phyloP scores from a whole-genome alignment of 2,888 invertebrate genomes.

The Ischnura elegans region DNA sequence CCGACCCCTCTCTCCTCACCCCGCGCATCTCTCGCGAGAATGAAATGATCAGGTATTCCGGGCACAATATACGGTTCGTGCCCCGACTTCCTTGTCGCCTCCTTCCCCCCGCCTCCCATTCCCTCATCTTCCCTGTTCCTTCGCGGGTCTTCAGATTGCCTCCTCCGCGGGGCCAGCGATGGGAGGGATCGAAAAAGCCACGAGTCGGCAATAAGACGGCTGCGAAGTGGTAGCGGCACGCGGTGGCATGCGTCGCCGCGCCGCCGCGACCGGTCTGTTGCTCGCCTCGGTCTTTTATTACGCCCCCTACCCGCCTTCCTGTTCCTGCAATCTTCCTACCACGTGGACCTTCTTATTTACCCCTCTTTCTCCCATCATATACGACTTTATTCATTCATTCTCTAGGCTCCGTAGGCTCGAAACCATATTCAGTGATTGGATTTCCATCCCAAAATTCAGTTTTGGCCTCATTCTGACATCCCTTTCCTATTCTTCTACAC shows the following conservation, averaged over 20 bases:
- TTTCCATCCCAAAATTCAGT: background rate
- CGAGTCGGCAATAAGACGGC: background rate
- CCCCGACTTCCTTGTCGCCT: background rate
- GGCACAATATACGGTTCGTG: constrained; percentile 27
- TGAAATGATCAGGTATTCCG: constrained; percentile 31
- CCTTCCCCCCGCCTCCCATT: background rate
- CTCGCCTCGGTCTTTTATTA: background rate
- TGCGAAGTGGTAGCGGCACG: background rate
- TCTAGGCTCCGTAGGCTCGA: background rate
- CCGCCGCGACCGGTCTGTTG: too few species aligned
- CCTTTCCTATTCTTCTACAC: background rate
- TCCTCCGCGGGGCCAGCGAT: background rate
- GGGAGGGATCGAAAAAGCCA: background rate
- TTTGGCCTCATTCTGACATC: background rate
- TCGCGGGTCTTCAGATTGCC: background rate
- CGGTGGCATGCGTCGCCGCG: constrained; percentile 4
- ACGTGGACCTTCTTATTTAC: background rate
- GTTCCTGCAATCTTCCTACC: background rate
- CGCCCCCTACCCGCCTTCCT: background rate
- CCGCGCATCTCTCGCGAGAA: background rate
- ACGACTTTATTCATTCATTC: background rate
- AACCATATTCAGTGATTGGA: background rate
- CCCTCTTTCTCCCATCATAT: background rate
- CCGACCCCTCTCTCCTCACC: background rate
- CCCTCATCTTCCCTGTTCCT: background rate